Evolutionary conservation across 2,113 vertebrate genomes (phyloP).

Genomic region (Tauraco erythrolophus): DNA sequence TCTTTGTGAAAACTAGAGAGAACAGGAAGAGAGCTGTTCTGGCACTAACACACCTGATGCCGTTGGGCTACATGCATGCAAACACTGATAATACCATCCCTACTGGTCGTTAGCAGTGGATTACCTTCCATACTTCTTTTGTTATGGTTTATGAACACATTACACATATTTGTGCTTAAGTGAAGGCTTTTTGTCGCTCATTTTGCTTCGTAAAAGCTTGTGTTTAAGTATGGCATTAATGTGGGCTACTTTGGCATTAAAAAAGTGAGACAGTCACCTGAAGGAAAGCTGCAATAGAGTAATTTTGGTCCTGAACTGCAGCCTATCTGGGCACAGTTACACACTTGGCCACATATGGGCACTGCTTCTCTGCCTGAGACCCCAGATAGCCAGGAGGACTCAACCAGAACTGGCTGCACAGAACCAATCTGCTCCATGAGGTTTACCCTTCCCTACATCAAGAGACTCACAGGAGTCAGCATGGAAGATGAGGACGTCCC

Average conservation of each 20-base stretch:
- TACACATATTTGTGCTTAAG: not conserved
- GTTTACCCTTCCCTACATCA: fast-evolving
- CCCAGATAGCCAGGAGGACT: not conserved
- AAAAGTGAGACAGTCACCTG: not conserved
- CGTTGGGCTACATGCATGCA: not conserved
- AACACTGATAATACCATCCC: not conserved
- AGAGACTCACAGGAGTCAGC: not conserved
- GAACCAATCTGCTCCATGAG: fast-evolving
- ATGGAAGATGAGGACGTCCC: not conserved
- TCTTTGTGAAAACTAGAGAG: not conserved
- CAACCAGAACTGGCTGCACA: not conserved
- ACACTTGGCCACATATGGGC: not conserved
- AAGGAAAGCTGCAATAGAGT: not conserved
- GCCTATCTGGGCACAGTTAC: not conserved
- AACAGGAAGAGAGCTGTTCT: not conserved
- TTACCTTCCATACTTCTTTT: not conserved
- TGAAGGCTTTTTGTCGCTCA: not conserved
- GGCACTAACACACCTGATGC: not conserved
- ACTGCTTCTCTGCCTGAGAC: not conserved
- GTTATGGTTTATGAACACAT: not conserved
- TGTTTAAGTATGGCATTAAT: not conserved
- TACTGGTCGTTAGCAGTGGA: not conserved
- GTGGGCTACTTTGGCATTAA: not conserved
- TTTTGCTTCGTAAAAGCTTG: not conserved
- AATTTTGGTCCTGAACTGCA: not conserved